phyloP scores from a whole-genome alignment of 2,888 invertebrate genomes.

The Stenurella melanura region DNA sequence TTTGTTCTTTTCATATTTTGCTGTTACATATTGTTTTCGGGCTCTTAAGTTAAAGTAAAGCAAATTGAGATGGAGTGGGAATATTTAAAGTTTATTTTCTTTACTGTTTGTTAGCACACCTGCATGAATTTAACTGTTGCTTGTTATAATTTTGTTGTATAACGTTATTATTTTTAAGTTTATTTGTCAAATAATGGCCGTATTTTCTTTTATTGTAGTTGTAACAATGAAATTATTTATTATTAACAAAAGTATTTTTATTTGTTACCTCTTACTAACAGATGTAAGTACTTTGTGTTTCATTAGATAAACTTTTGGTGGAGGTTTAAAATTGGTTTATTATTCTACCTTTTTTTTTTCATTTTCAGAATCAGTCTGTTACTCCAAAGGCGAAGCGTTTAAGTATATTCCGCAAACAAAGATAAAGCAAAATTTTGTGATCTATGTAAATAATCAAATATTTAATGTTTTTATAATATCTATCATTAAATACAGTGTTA shows the following conservation, averaged over 20 bases:
- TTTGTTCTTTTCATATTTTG: conserved; percentile 43
- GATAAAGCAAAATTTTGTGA: conserved; percentile 30
- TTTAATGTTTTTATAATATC: conserved; percentile 23
- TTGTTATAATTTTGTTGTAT: background rate
- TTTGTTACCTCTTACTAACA: conserved; percentile 1
- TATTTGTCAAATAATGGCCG: background rate
- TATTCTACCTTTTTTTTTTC: conserved; percentile 18
- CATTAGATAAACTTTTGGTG: background rate
- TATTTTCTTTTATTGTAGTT: background rate
- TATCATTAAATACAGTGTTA: conserved; percentile 19
- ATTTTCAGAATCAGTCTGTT: conserved; percentile 55
- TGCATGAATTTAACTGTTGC: background rate
- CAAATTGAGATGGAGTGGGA: too few species aligned
- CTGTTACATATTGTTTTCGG: conserved; percentile 40
- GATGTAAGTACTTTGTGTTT: background rate
- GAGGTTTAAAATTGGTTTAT: background rate
- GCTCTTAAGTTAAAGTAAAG: conserved; percentile 14
- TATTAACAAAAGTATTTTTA: conserved; percentile 2
- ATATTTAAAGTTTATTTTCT: too few species aligned
- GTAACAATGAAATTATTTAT: background rate
- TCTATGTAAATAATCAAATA: conserved; percentile 16
- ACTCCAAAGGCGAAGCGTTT: conserved; percentile 56
- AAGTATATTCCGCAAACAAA: conserved; percentile 56
- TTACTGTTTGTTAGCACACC: too few species aligned
- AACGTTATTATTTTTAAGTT: background rate